Evolutionary conservation across 2,888 invertebrate species (phyloP), one percentile per base, ranked within the genome.

Genomic region (Temnothorax rugatulus): DNA sequence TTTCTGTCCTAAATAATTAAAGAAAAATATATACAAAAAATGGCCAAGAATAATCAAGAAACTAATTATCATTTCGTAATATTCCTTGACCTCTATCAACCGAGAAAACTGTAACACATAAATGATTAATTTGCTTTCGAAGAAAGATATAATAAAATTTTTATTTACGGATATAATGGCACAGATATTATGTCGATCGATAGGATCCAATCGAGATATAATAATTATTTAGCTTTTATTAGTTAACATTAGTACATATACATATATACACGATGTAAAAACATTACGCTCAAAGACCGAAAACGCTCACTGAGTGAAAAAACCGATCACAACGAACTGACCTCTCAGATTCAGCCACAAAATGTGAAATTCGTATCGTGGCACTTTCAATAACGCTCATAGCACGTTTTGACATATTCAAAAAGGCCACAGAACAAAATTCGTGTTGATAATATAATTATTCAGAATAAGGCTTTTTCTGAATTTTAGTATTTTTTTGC

Each of bases 1-100:
- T 41, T 68, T 1, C 29, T 85, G 83, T 29, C 66, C 71, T 15
- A 73, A 7, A 57, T 74, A 83, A 11, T 76, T 77, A 21, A 2
- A 13, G 9, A 57, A 50, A 25, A 83, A 57, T 13, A 76, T 47
- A 25, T 83, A 44, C 13, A 29, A 25, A 64, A 83, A 85, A 21
- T 76, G 82, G 7, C 57, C 50, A 11, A 52, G 0, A 29, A 73
- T n/a, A 3, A 83, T 66, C 4, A 64, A 0, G 11, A 47, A 29
- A 13, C 69, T 76, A 18, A 71, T 3, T 0, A 64, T 21, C 38
- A 66, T 44, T 2, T 85, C 66, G 8, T 21, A 41, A 54, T 71
- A 69, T 1, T 83, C 25, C 1, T 64, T 41, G 29, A 4, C 21
- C 2, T 0, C 9, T 63, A 50, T 38, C 34, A 83, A 50, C 4